These are phyloP conservation scores for Meghimatium bilineatum DNA, from an alignment of 2,888 invertebrate species.

Conservation along the genomic window DNA sequence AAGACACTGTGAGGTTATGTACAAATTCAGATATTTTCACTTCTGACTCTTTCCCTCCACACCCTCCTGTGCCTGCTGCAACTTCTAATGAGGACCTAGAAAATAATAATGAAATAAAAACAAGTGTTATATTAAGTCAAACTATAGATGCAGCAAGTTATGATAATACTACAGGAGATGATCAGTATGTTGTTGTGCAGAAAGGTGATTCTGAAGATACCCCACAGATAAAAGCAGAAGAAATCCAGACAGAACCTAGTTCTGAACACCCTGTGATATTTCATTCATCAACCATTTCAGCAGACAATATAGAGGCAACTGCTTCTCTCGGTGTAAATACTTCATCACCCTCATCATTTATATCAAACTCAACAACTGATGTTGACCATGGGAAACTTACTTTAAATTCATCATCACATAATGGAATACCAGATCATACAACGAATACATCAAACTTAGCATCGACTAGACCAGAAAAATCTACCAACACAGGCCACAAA, in stretches of 20 bases:
- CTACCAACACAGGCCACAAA: background rate
- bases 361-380: background rate
- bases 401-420: background rate
- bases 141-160: background rate
- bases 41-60: background rate
- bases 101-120: constrained; percentile 29
- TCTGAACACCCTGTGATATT: background rate
- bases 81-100: constrained; percentile 16
- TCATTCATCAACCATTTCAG: background rate
- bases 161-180: background rate
- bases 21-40: background rate
- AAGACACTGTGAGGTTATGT: background rate
- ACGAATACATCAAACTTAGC: constrained; percentile 2
- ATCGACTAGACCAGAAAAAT: background rate
- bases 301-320: no score
- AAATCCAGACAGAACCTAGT: background rate
- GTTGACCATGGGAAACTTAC: background rate
- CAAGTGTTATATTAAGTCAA: background rate
- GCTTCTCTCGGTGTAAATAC: no score
- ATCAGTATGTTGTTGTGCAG: background rate
- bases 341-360: background rate
- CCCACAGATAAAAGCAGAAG: background rate
- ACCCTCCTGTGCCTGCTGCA: background rate
- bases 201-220: background rate
- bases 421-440: background rate